These are phyloP conservation scores for Gryllus bimaculatus DNA, from an alignment of 1,140 invertebrate genomes.

Conservation along the genomic window DNA sequence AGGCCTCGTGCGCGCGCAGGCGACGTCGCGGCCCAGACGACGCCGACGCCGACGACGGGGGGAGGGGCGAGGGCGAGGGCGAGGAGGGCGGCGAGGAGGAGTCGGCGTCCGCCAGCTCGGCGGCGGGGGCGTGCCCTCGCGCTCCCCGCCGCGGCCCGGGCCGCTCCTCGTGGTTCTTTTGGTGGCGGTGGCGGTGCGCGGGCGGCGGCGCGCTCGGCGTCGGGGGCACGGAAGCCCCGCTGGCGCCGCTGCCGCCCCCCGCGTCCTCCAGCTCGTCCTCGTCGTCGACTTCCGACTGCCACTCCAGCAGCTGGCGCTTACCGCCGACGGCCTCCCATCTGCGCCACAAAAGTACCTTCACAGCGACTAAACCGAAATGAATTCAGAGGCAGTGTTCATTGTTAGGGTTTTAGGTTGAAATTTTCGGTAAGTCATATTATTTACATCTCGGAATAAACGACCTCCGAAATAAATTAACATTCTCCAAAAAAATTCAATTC, in stretches of 20 bases:
- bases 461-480: too few species aligned
- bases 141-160: too few species aligned
- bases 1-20: not conserved
- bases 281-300: not conserved
- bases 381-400: too few species aligned
- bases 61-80: not conserved
- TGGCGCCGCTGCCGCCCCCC: not conserved
- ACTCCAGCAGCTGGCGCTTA: not conserved
- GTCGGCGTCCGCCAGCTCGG: too few species aligned
- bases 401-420: too few species aligned
- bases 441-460: too few species aligned
- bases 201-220: too few species aligned
- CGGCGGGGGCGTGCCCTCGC: too few species aligned
- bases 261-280: not conserved
- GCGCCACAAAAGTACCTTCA: not conserved
- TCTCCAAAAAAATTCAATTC: too few species aligned
- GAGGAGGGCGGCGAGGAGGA: too few species aligned
- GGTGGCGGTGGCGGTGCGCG: not conserved
- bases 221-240: not conserved
- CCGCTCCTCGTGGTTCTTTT: not conserved
- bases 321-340: not conserved
- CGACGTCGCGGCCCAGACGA: not conserved
- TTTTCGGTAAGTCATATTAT: too few species aligned
- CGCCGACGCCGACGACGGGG: not conserved
- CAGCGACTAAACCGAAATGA: too few species aligned